Percentiles rank a stretch among this genome's conserved stretches.
phyloP scores from a whole-genome alignment of 2,797 vertebrate species.

The Sebastes diaconus region DNA sequence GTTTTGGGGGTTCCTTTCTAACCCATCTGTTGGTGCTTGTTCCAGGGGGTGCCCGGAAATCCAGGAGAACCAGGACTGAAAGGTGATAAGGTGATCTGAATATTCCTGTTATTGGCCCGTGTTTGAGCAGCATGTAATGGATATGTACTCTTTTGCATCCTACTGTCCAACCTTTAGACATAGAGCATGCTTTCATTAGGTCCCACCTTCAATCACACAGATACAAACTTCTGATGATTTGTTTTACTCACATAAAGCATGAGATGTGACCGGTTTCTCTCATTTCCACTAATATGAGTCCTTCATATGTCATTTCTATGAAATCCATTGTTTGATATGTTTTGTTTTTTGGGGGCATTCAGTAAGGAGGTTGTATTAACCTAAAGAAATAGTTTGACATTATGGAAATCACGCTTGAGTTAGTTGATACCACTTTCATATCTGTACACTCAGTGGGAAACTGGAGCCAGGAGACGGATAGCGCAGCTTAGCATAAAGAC shows the following conservation, averaged over 20 bases:
- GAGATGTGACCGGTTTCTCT: conserved; percentile 33
- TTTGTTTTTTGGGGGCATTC: background rate
- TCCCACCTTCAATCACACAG: background rate
- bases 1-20: conserved; percentile 10
- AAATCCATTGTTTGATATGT: background rate
- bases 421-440: background rate
- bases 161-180: background rate
- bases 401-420: background rate
- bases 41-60: conserved; percentile 96
- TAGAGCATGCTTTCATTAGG: conserved; percentile 51
- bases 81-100: conserved; percentile 99
- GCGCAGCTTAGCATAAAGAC: background rate
- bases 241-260: conserved; percentile 80
- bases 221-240: background rate
- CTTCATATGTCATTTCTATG: background rate
- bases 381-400: background rate
- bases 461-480: background rate
- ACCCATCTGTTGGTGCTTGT: conserved; percentile 67
- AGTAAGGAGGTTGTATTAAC: background rate
- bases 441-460: background rate
- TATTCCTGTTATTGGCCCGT: conserved; percentile 97
- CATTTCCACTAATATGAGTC: background rate
- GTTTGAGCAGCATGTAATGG: conserved; percentile 82
- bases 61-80: conserved; percentile 99
- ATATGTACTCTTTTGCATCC: conserved; percentile 56